Evolutionary conservation across 2,888 invertebrate species (phyloP).

Genomic region (Chrysolina oricalcia): DNA sequence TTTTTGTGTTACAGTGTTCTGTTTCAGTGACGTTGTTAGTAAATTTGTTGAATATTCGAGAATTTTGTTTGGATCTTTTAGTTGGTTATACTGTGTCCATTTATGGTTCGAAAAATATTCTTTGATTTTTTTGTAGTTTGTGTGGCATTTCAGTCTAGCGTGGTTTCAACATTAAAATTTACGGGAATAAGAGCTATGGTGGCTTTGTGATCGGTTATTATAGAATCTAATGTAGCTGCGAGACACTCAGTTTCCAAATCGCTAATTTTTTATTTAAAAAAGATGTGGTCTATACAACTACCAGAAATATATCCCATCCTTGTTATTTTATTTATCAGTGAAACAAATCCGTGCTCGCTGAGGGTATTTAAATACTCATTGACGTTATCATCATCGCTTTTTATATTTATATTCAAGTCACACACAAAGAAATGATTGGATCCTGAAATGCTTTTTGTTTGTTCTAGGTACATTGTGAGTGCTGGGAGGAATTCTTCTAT

Average conservation of each 20-base stretch:
- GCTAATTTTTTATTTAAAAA: constrained; percentile 1
- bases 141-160: too few relatives aligned
- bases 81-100: background rate
- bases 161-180: background rate
- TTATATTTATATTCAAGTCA: constrained; percentile 13
- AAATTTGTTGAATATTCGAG: background rate
- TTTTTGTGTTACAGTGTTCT: constrained; percentile 3
- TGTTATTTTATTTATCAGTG: constrained; percentile 1
- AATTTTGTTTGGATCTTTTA: background rate
- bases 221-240: background rate
- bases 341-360: background rate
- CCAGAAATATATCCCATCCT: background rate
- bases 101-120: background rate
- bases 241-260: background rate
- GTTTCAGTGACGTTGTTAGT: background rate
- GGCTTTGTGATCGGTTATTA: background rate
- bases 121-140: background rate
- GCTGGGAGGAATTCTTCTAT: constrained; percentile 17
- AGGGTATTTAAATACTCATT: background rate
- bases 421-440: background rate
- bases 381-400: background rate
- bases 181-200: background rate
- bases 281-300: constrained; percentile 14
- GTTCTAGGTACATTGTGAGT: background rate
- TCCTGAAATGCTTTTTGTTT: background rate